phyloP scores from a whole-genome alignment of 2,113 vertebrate species.

The Bombycilla garrulus region DNA sequence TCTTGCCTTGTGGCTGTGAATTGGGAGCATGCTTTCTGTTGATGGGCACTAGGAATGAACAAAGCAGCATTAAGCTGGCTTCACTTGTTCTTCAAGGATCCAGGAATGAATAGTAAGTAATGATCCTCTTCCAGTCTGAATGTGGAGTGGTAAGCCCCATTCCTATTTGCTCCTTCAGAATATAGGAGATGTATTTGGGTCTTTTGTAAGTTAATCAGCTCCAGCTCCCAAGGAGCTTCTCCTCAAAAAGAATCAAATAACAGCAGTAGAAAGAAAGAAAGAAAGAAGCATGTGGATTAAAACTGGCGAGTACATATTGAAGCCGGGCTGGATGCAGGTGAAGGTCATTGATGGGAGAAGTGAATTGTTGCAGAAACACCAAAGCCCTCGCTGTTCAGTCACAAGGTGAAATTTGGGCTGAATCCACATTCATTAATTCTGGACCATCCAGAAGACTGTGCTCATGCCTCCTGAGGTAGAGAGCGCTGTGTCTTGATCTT shows the following conservation, averaged over 20 bases:
- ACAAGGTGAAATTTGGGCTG: neutral
- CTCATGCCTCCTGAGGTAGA: neutral
- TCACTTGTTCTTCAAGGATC: constrained; percentile 54
- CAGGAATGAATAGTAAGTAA: constrained; percentile 58
- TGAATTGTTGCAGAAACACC: neutral
- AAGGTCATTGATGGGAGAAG: neutral
- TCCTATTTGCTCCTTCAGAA: neutral
- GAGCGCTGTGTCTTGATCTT: neutral
- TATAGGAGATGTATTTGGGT: neutral
- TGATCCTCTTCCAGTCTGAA: constrained; percentile 33
- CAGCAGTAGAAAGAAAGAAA: neutral
- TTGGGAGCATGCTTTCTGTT: constrained; percentile 44
- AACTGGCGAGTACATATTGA: neutral
- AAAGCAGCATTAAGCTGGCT: constrained; percentile 45
- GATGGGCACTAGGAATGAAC: constrained; percentile 50
- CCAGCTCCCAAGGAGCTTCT: neutral
- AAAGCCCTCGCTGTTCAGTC: neutral
- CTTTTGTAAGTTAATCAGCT: constrained; percentile 17
- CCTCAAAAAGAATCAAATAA: neutral
- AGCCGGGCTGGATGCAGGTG: neutral
- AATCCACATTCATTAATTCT: neutral
- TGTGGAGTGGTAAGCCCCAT: neutral
- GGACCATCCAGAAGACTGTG: neutral
- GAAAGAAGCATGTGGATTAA: neutral
- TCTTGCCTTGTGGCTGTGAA: constrained; percentile 33